A percentile compares a stretch with the other conserved stretches of the same genome.
Evolutionary conservation across 2,797 vertebrate genomes (phyloP).

Genomic region (Neostethus bicornis): DNA sequence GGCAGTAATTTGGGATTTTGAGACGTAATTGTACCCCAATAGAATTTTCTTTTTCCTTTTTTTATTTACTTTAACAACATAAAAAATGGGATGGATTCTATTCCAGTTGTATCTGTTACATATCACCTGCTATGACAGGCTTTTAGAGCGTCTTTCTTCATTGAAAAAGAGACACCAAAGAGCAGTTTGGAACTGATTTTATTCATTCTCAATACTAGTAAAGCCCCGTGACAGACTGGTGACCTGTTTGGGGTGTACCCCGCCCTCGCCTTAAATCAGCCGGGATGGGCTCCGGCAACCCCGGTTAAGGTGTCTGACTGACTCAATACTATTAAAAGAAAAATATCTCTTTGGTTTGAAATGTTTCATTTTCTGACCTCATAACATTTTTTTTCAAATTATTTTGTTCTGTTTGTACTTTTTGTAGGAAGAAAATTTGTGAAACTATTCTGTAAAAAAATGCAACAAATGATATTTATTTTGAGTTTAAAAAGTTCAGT

Average conservation of each 20-base stretch:
- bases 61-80: background rate
- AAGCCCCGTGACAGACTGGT: too few species aligned
- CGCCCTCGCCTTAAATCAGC: too few species aligned
- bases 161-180: conserved; percentile 5
- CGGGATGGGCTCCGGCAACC: too few species aligned
- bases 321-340: background rate
- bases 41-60: background rate
- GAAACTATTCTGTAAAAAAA: conserved; percentile 29
- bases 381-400: conserved; percentile 13
- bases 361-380: conserved; percentile 3
- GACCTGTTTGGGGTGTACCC: too few species aligned
- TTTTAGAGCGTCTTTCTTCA: background rate
- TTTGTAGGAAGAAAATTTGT: conserved; percentile 20
- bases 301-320: too few species aligned
- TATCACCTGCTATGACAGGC: background rate
- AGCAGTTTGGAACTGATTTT: background rate
- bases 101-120: background rate
- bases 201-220: background rate
- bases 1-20: background rate
- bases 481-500: conserved; percentile 2
- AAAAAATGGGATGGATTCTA: background rate
- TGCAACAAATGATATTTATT: conserved; percentile 51
- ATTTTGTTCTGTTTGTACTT: background rate
- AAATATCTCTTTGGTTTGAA: background rate
- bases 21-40: conserved; percentile 4